Evolutionary conservation across 2,888 invertebrate species (phyloP), one percentile per base, ranked within the genome.

Genomic region (Mimachlamys varia): DNA sequence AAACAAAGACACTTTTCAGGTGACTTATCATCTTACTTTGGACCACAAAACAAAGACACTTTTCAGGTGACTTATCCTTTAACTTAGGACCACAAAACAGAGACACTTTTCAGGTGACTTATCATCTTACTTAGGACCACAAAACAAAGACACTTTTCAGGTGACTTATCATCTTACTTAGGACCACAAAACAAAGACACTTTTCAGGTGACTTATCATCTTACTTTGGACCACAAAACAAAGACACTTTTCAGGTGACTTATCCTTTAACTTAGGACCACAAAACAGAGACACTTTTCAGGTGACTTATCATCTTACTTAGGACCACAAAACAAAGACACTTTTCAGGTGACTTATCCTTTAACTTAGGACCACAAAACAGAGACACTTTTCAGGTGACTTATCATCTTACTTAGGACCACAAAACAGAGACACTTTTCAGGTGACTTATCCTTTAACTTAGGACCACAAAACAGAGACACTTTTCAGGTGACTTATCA

Each of bases 361-460:
- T 97, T 10, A 91, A 93, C 33, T 91, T 97, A 2, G 97, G 96
- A 19, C 94, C 96, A 0, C 89, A 94, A n/a, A 97, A 97, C 90
- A 97, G 97, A 95, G 97, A n/a, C n/a, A n/a, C n/a, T n/a, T n/a
- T n/a, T n/a, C n/a, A n/a, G n/a, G n/a, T n/a, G n/a, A n/a, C n/a
- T n/a, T 98, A 0, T 96, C 97, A 95, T 95, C 97, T 10, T 91
- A 93, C 33, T 91, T 97, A 2, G 97, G 96, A 19, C 94, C 96
- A 0, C 89, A 94, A n/a, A 97, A 97, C 90, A 97, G 97, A 95
- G 97, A n/a, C n/a, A n/a, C n/a, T n/a, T n/a, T n/a, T n/a, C n/a
- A n/a, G n/a, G n/a, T n/a, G n/a, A n/a, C n/a, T n/a, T 98, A 0
- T 96, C 97, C 95, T 95, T 97, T 10, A 91, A 93, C 33, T 91